Base-by-base conservation (phyloP, 2,113 vertebrate species). In the Hyperopisus bebe region DNA sequence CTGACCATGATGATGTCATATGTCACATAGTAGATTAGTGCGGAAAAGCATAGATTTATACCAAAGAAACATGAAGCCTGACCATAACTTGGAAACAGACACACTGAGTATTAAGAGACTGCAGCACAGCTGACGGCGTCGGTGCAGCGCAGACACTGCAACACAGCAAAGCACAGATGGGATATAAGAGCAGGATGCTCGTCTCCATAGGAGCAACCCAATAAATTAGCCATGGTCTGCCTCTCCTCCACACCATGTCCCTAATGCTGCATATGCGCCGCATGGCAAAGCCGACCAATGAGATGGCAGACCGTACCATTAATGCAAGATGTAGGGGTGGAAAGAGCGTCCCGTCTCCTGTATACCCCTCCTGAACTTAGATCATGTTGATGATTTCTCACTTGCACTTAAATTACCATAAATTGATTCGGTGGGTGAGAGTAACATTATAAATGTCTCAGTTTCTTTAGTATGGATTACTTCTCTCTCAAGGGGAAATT, bases 181-280 rank as follows among this genome's bases (percentile, higher is more conserved):
- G 44, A 13, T 86, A 27, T 47, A 86, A 86, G 44, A 48, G 44
- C 83, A 86, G 83, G 44, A 50, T 19, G 74, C 74, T 80, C 5
- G 21, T 50, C 44, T 86, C 44, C 83, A 47, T 48, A 11, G 83
- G 44, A 50, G 35, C 24, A 86, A 27, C 44, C 21, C 44, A 86
- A 86, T 48, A 86, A 47, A 47, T 50, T 50, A 86, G 83, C 46
- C n/a, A 50, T 85, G 83, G 83, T 48, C 83, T 85, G 44, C 47
- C 42, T 85, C 83, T 85, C 83, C 44, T 11, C 70, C 11, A 77
- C 70, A 77, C 35, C 70, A 77, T 39, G 74, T 80, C 35, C 31
- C 74, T 2, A 80, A 19, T 80, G 35, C 74, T 80, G 35, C 74
- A 77, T 77, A 77, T 77, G 27, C 0, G 35, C 31, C 5, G 10